Base-by-base conservation (phyloP, 23 tunicate genomes). In the Halocynthia aurantium region DNA sequence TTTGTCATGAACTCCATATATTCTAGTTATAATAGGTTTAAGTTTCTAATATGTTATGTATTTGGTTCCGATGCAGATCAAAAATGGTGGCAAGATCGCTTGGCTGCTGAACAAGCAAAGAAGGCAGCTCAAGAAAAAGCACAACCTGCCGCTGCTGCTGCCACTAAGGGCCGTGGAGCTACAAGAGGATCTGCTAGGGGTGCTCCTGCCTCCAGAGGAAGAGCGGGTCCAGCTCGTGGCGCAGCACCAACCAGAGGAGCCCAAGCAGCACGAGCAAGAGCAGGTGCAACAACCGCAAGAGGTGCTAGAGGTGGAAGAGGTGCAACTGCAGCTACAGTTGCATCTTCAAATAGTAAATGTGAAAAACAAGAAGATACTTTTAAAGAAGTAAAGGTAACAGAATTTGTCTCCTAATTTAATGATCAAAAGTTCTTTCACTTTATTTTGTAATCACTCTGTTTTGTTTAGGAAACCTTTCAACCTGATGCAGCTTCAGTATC, bases 31-130 rank as follows among this genome's bases (percentile, higher is more conserved):
- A 49, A 11, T 4, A 20, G 22, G 22, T 15, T 67, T 4, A 17
- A 5, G n/a, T 19, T 10, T 11, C 22, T 15, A 17, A 40, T 19
- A 67, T 40, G 19, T 12, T 67, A n/a, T 22, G 54, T 40, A 12
- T 52, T 13, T 61, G 44, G 44, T 69, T 8, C 61, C 68, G 66
- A 13, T 52, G 9, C 76, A 90, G 97, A 75, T 55, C 97, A 90
- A 70, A 81, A 81, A 81, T 90, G 97, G 97, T 90, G 90, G 90
- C 81, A 81, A 62, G 84, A 85, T 8, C 79, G 81, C 49, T 67
- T 77, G 8, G 87, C 83, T 50, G 88, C 81, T 44, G 84, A 77
- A 69, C 79, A 78, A 65, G 69, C 83, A 53, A 89, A 84, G 69
- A 55, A 57, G 11, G 63, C 75, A 6, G 57, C 85, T 13, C 52